Evolutionary conservation across 2,113 vertebrate species (phyloP), one percentile per base, ranked within the genome.

Genomic region (Anolis carolinensis): DNA sequence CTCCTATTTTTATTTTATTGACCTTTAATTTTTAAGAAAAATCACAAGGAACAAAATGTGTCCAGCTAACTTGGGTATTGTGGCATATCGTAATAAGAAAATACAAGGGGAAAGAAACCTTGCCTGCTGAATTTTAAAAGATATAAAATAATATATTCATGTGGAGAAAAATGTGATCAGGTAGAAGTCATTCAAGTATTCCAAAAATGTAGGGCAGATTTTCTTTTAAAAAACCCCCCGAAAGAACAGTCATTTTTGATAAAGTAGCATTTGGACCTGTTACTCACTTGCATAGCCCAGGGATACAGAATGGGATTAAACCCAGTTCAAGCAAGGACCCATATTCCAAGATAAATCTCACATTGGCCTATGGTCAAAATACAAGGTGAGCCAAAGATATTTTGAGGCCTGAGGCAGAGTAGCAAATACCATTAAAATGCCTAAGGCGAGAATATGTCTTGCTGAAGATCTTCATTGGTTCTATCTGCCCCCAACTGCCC

Each of bases 1-100:
- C 27, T 6, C 67, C 73, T 82, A 0, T 71, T 90, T 89, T 50
- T 88, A 4, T 81, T 83, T 63, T 52, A 44, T 82, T 89, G 81
- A 23, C 32, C 20, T 7, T 23, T 1, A 10, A 50, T 79, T 75
- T 83, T 71, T 44, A 44, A 44, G 39, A 85, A 79, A 14, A 55
- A 71, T 48, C 76, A 21, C 21, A 89, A 68, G 7, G 0, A 68
- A 50, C 1, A 63, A 14, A 88, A 79, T 1, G 23, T 67, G 4
- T 8, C 44, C 67, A 27, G 34, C 11, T 11, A 62, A 48, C 65
- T 25, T 82, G 30, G 0, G 0, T 23, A 79, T 55, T 6, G 27
- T 55, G 63, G 23, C 34, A 4, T 0, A 32, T 0, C 25, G 36
- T 2, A 55, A 72, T 5, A 79, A 71, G 13, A 62, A 16, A 39